These are phyloP conservation scores for Luehdorfia chinensis DNA, from an alignment of 1,140 invertebrate genomes.

Conservation along the genomic window DNA sequence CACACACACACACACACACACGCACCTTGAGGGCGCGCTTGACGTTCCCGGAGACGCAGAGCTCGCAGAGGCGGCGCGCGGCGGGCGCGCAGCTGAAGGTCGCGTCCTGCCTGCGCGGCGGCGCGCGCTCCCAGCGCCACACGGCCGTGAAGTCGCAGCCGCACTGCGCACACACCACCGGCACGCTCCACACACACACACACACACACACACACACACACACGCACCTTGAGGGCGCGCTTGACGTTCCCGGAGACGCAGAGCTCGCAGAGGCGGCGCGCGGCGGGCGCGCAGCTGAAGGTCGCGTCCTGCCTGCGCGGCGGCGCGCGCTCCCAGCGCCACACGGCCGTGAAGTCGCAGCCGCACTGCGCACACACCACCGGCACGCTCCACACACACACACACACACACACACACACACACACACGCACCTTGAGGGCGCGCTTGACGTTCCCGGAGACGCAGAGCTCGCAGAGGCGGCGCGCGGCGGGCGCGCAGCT, in stretches of 20 bases:
- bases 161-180: slow-evolving; percentile 96
- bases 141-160: slow-evolving; percentile 98
- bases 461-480: slow-evolving; percentile 98
- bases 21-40: slow-evolving; percentile 96
- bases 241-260: slow-evolving; percentile 99
- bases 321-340: slow-evolving; percentile 94
- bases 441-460: slow-evolving; percentile 98
- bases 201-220: too few relatives aligned
- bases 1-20: too few relatives aligned
- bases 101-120: slow-evolving; percentile 79
- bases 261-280: slow-evolving; percentile 94
- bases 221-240: slow-evolving; percentile 94
- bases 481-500: slow-evolving; percentile 48
- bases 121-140: slow-evolving; percentile 96
- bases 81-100: slow-evolving; percentile 51
- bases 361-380: slow-evolving; percentile 96
- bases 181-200: too few relatives aligned
- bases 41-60: slow-evolving; percentile 98
- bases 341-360: slow-evolving; percentile 98
- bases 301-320: slow-evolving; percentile 80
- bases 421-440: slow-evolving; percentile 93
- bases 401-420: too few relatives aligned
- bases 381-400: slow-evolving; percentile 75
- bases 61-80: slow-evolving; percentile 93
- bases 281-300: slow-evolving; percentile 47